These are phyloP conservation scores for Callinectes sapidus DNA, from an alignment of 2,888 invertebrate species.

Conservation along the genomic window DNA sequence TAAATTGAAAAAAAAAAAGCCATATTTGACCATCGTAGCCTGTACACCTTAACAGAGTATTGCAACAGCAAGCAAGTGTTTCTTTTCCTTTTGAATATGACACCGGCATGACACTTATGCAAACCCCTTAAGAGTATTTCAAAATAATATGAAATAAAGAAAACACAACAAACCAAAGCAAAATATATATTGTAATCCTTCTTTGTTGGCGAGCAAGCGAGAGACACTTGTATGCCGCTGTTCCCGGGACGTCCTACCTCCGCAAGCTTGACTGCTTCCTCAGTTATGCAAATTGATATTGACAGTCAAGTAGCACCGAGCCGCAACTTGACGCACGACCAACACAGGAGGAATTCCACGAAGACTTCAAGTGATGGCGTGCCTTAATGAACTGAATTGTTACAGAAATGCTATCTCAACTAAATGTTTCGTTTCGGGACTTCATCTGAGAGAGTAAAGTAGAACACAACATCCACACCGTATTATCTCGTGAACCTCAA, in stretches of 20 bases:
- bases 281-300: constrained; percentile 35
- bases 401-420: background rate
- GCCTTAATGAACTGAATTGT: background rate
- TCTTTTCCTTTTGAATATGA: background rate
- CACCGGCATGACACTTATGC: background rate
- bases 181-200: background rate
- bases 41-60: background rate
- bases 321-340: constrained; percentile 33
- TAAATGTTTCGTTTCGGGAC: background rate
- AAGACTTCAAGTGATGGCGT: constrained; percentile 12
- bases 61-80: background rate
- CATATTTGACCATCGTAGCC: background rate
- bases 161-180: background rate
- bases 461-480: background rate
- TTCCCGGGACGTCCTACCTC: background rate
- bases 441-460: background rate
- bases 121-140: background rate
- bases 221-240: background rate
- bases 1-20: too few species aligned
- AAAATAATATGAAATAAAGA: background rate
- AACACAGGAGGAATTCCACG: constrained; percentile 16
- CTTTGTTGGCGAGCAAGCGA: background rate
- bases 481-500: background rate
- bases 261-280: constrained; percentile 27
- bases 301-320: constrained; percentile 33